Conservation (phyloP, 2,797 vertebrate species). For the Lutjanus campechanus region DNA sequence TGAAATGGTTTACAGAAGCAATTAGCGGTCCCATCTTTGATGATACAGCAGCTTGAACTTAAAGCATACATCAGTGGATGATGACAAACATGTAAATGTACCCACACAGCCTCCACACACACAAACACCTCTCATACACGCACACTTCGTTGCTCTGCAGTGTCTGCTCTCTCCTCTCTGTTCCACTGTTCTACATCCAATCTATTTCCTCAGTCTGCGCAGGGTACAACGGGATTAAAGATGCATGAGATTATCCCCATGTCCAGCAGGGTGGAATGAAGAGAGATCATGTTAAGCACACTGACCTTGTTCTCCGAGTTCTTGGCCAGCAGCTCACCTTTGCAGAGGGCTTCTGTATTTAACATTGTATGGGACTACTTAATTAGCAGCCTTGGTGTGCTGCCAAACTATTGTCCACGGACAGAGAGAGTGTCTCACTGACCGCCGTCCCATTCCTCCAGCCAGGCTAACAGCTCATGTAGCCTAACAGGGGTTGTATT, state of each 20-base stretch:
- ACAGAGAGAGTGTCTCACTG: slow-evolving; percentile 23
- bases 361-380: slow-evolving; percentile 64
- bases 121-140: slow-evolving; percentile 4
- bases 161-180: slow-evolving; percentile 20
- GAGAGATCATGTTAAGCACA: slow-evolving; percentile 68
- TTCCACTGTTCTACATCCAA: slow-evolving; percentile 50
- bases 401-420: slow-evolving; percentile 59
- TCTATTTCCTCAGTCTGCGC: slow-evolving; percentile 57
- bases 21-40: slow-evolving; percentile 29
- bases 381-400: slow-evolving; percentile 57
- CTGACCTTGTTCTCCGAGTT: slow-evolving; percentile 72
- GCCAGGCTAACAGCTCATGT: neutral
- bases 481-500: slow-evolving; percentile 11
- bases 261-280: slow-evolving; percentile 70
- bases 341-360: slow-evolving; percentile 68
- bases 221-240: slow-evolving; percentile 74
- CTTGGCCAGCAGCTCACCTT: slow-evolving; percentile 60
- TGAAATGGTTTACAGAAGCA: slow-evolving; percentile 48
- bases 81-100: slow-evolving; percentile 40
- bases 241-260: slow-evolving; percentile 76
- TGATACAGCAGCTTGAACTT: slow-evolving; percentile 25
- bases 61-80: slow-evolving; percentile 23
- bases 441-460: slow-evolving; percentile 4
- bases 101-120: neutral
- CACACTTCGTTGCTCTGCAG: slow-evolving; percentile 38